Base-by-base conservation (phyloP, 2,797 vertebrate genomes). In the Meriones psammophilus region DNA sequence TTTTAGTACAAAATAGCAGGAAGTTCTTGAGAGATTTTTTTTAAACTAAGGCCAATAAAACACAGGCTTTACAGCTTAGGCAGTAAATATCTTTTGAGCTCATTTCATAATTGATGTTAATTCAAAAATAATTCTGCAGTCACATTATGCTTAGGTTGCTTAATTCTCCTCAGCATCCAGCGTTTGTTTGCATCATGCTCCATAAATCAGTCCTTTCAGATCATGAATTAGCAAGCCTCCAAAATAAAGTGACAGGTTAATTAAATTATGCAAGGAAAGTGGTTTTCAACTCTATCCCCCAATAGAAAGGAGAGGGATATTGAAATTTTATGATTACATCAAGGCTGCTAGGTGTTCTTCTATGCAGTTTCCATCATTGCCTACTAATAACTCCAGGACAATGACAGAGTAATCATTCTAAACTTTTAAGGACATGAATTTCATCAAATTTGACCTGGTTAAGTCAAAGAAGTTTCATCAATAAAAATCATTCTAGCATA, bases 211-310 rank as follows among this genome's bases (percentile, higher is more conserved):
- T 92, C 46, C 81, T 97, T 93, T 83, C 66, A 90, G 58, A 91
- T 96, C 89, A 92, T 97, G 94, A 97, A 97, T 98, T 97, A 98
- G 50, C 54, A 94, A 95, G 54, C 22, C 94, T 91, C 71, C 96
- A 97, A 93, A 83, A 78, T 69, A 92, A 86, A 95, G 64, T 97
- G 97, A 96, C 95, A 98, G 86, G 71, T 96, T 97, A 98, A 98
- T 96, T 97, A 98, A 98, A 97, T 96, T 92, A 95, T 88, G 83
- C 66, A 96, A 92, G 79, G 92, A 97, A 98, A 98, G 98, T 86
- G 91, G n/a, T 90, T 97, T 97, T 94, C 85, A 91, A 76, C 60
- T 91, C 81, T 86, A 22, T 24, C 87, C 3, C 86, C 69, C 78
- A 92, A 96, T 22, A 94, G 42, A 96, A 74, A 92, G 60, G 13